Evolutionary conservation across 1,140 invertebrate genomes (phyloP).

Genomic region (Drosophila punjabiensis): DNA sequence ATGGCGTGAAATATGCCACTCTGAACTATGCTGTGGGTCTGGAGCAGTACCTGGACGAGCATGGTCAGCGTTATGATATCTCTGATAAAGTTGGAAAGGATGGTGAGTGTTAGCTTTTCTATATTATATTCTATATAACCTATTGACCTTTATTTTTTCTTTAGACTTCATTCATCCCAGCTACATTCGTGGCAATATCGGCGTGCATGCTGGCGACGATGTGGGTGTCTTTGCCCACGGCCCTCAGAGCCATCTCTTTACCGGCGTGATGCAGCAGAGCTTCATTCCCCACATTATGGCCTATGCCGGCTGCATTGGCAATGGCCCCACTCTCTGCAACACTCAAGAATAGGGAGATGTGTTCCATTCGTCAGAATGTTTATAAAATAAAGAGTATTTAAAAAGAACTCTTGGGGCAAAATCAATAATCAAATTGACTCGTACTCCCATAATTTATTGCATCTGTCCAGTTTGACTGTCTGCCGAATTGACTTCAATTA

Average conservation of each 20-base stretch:
- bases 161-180: slow-evolving; percentile 85
- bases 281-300: slow-evolving; percentile 91
- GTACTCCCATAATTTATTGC: slow-evolving; percentile 63
- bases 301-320: slow-evolving; percentile 88
- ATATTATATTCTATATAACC: neutral
- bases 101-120: slow-evolving; percentile 1
- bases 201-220: slow-evolving; percentile 90
- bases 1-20: slow-evolving; percentile 90
- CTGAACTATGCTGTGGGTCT: slow-evolving; percentile 91
- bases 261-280: slow-evolving; percentile 91
- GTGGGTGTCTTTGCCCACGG: slow-evolving; percentile 88
- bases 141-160: slow-evolving; percentile 85
- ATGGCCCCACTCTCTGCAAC: slow-evolving; percentile 70
- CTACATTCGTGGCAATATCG: slow-evolving; percentile 79
- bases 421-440: slow-evolving; percentile 76
- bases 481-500: slow-evolving; percentile 74
- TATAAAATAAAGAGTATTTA: slow-evolving; percentile 13
- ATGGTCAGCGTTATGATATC: slow-evolving; percentile 61
- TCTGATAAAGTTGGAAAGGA: slow-evolving; percentile 40
- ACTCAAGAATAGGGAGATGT: neutral
- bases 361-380: neutral
- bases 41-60: slow-evolving; percentile 85
- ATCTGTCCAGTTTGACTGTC: slow-evolving; percentile 23
- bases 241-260: slow-evolving; percentile 90
- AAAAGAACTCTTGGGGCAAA: slow-evolving; percentile 19